phyloP scores from a whole-genome alignment of 2,113 vertebrate genomes.

The Thymallus thymallus region DNA sequence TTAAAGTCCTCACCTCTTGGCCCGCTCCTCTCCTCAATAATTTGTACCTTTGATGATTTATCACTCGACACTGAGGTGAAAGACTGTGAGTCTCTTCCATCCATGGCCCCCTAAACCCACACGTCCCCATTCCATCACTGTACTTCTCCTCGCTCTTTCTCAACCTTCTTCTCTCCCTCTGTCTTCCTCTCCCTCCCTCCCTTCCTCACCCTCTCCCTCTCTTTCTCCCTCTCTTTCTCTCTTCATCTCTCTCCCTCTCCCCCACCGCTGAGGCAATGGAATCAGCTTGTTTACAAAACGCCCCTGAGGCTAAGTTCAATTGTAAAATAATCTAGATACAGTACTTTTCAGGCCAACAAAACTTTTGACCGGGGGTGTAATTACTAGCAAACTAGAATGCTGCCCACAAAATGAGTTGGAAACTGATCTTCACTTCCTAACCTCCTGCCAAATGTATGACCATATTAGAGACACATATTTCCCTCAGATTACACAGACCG shows the following conservation, averaged over 20 bases:
- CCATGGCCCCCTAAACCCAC: slow-evolving; percentile 42
- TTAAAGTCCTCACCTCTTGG: slow-evolving; percentile 31
- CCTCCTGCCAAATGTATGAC: too few relatives aligned
- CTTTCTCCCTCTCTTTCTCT: neutral
- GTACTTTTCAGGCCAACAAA: slow-evolving; percentile 40
- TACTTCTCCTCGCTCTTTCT: slow-evolving; percentile 39
- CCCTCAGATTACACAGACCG: too few relatives aligned
- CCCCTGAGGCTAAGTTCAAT: slow-evolving; percentile 25
- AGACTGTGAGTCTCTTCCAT: slow-evolving; percentile 51
- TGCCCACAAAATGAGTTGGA: neutral
- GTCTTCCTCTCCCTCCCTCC: neutral
- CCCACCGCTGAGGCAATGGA: too few relatives aligned
- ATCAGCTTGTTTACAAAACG: slow-evolving; percentile 37
- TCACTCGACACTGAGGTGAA: slow-evolving; percentile 49
- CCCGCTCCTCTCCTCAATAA: slow-evolving; percentile 18
- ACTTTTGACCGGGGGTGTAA: too few relatives aligned
- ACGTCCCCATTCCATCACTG: slow-evolving; percentile 25
- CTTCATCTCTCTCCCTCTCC: neutral
- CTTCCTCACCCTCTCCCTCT: neutral
- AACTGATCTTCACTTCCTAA: too few relatives aligned
- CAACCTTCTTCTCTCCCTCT: neutral
- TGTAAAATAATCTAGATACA: slow-evolving; percentile 30
- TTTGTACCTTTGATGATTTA: slow-evolving; percentile 26
- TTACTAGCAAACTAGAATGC: neutral
- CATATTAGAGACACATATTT: too few relatives aligned